A percentile compares a stretch with the other conserved stretches of the same genome.
phyloP scores from a whole-genome alignment of 1,140 invertebrate genomes.

The Cylas formicarius region DNA sequence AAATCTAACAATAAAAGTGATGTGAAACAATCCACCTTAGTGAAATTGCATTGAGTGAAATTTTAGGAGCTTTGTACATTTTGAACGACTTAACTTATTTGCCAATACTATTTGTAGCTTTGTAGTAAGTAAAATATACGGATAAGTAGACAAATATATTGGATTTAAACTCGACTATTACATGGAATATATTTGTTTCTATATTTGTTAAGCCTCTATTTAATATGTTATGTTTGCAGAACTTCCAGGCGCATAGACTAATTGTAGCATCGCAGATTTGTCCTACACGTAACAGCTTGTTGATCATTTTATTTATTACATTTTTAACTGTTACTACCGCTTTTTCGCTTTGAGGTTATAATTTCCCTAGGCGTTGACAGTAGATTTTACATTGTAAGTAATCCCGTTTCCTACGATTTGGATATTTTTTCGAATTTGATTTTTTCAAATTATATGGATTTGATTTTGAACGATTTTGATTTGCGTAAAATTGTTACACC shows the following conservation, averaged over 20 bases:
- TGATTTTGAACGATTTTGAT: too few relatives aligned
- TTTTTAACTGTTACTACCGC: conserved; percentile 24
- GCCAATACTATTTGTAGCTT: conserved; percentile 30
- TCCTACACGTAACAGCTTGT: conserved; percentile 36
- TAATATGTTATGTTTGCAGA: conserved; percentile 41
- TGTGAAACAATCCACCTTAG: conserved; percentile 12
- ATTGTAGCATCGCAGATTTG: conserved; percentile 39
- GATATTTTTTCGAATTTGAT: conserved; percentile 3
- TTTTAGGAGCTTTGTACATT: conserved; percentile 30
- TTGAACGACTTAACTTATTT: conserved; percentile 25
- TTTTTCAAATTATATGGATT: conserved; percentile 4
- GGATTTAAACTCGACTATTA: conserved; percentile 5
- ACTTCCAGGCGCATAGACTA: conserved; percentile 39
- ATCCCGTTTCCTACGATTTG: conserved; percentile 10
- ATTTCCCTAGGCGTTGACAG: conserved; percentile 19
- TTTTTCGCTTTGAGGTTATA: conserved; percentile 23
- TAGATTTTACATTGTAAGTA: conserved; percentile 29
- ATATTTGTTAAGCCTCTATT: conserved; percentile 31
- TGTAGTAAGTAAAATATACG: conserved; percentile 14
- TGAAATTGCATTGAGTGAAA: conserved; percentile 21
- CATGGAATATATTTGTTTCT: conserved; percentile 22
- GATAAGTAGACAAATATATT: too few relatives aligned
- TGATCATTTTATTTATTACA: conserved; percentile 22
- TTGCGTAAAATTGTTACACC: too few relatives aligned
- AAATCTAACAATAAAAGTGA: conserved; percentile 1